These are phyloP conservation scores for Euleptes europaea DNA, from an alignment of 2,113 vertebrate species.

Conservation along the genomic window DNA sequence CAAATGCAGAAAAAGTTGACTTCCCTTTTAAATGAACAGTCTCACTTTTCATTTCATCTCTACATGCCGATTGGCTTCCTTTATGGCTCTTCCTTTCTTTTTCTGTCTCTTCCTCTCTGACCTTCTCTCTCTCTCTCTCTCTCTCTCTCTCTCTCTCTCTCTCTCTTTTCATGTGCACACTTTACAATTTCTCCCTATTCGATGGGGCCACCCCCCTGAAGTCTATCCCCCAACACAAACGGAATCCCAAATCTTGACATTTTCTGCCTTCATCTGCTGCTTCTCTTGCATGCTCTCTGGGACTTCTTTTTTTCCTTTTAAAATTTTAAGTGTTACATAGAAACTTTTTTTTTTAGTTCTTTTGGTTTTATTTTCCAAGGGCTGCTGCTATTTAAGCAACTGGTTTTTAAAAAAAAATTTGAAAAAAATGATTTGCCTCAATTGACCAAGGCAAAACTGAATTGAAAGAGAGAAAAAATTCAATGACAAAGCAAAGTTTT, in stretches of 20 bases:
- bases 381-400: conserved; percentile 34
- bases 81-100: conserved; percentile 43
- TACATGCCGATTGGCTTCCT: conserved; percentile 70
- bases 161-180: conserved; percentile 14
- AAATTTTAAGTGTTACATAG: conserved; percentile 24
- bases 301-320: conserved; percentile 60
- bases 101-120: conserved; percentile 10
- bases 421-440: conserved; percentile 70
- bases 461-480: conserved; percentile 58
- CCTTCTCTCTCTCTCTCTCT: neutral
- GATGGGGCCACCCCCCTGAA: conserved; percentile 33
- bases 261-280: conserved; percentile 74
- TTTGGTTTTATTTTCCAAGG: neutral
- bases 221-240: neutral
- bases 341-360: conserved; percentile 28
- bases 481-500: conserved; percentile 72
- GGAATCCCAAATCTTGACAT: conserved; percentile 26
- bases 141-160: neutral
- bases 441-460: conserved; percentile 46
- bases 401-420: conserved; percentile 18
- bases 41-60: conserved; percentile 65
- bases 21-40: conserved; percentile 88
- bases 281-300: conserved; percentile 83
- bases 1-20: conserved; percentile 65
- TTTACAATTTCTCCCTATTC: conserved; percentile 38